Base-by-base conservation (phyloP, 2,113 vertebrate genomes). In the Myiagra hebetior region DNA sequence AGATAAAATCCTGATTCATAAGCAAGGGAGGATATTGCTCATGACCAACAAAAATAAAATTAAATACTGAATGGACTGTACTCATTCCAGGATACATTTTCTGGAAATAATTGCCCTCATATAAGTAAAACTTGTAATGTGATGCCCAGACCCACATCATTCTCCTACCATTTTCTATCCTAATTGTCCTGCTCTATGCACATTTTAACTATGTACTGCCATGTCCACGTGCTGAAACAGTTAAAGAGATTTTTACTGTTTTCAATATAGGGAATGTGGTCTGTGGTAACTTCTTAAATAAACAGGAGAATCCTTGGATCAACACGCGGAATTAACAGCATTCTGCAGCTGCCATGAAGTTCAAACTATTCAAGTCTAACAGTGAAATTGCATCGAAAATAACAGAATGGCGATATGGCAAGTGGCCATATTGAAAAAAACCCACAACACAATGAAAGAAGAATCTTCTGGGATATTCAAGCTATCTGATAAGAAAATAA, bases 301-400 rank as follows among this genome's bases (percentile, higher is more conserved):
- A 96, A 86, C 31, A 86, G 31, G 72, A 80, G 46, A 88, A 92
- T 80, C 46, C 46, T 80, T 80, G 46, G n/a, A 91, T 91, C 76
- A 91, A 68, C 53, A 77, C 41, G 42, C 44, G 42, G 74, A 87
- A 95, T 87, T 85, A 85, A 91, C 22, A 85, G 47, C 65, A 93
- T 92, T 83, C 72, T 76, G 31, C 57, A 86, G 72, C 13, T 76
- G 72, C 92, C 44, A 80, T 5, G 17, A 86, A 83, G 27, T 44
- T 64, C 80, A 96, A 91, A 84, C 79, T 80, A 55, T 55, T n/a
- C 24, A 80, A 53, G 53, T 69, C 50, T 57, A 57, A 78, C 10
- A 73, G 53, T 4, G 15, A 91, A 86, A 60, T 3, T n/a, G 31
- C 39, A 76, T 2, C 28, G 53, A 77, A 86, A 91, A n/a, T 35